Base-by-base conservation (phyloP, 2,797 vertebrate species). In the Rhynchotus rufescens region DNA sequence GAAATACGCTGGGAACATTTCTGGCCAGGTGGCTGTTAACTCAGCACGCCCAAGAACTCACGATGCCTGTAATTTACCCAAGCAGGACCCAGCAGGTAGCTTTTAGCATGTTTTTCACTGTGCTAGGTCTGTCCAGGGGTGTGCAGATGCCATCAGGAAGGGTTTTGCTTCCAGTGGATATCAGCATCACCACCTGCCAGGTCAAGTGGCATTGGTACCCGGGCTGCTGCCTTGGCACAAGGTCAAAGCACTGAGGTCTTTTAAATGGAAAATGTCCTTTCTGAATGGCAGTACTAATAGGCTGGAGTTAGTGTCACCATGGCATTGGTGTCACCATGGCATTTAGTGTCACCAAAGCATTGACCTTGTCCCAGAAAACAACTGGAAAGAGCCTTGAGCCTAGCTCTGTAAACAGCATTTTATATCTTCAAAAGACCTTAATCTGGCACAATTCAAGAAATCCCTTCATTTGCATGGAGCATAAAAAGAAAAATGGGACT, bases 401-500 rank as follows among this genome's bases (percentile, higher is more conserved):
- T 88, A 25, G 15, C n/a, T 61, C 30, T 11, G 62, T 28, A 45
- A 84, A 30, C 1, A 66, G 15, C 16, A n/a, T 47, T 80, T 90
- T 59, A 84, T 91, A 67, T 25, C 11, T 77, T 75, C 54, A 49
- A 36, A 80, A 77, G 4, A 68, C n/a, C n/a, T 75, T 52, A 57
- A 30, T 76, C 34, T 66, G 62, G 78, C 82, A 44, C 23, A 90
- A 69, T 67, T 80, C 16, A 83, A 86, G 45, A 51, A 75, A 76
- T 73, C 42, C 15, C 59, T 94, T 86, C 9, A 66, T 90, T 80
- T 89, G 40, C 54, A 52, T 56, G 47, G 65, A 69, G 77, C 42
- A 75, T 42, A 77, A 87, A 52, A 92, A 84, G 25, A 72, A 80
- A 92, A 92, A 88, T 25, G 45, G 65, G 66, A 72, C 67, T 49